phyloP scores from a whole-genome alignment of 2,888 invertebrate species.

The Eledona agricola region DNA sequence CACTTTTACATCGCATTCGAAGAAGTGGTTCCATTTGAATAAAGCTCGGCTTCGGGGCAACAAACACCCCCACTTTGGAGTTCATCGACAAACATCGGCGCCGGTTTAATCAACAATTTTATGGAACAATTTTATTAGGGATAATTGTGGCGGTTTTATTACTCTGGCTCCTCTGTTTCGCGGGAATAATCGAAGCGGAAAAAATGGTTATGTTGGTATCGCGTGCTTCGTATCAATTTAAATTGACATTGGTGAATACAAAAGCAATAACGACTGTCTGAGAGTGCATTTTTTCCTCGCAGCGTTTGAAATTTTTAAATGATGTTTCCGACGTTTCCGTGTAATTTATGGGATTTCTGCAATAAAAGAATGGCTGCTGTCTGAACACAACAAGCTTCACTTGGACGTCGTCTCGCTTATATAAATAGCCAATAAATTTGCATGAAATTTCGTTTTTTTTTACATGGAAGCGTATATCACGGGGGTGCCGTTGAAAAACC shows the following conservation, averaged over 20 bases:
- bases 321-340: constrained; percentile 33
- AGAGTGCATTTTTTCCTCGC: constrained; percentile 28
- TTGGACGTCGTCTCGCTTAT: not conserved
- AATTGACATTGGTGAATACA: constrained; percentile 35
- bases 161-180: constrained; percentile 11
- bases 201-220: constrained; percentile 28
- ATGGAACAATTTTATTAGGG: constrained; percentile 6
- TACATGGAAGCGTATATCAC: too few relatives aligned
- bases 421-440: not conserved
- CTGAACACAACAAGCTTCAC: not conserved
- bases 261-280: constrained; percentile 35
- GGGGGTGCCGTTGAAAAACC: too few relatives aligned
- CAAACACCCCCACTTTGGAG: too few relatives aligned
- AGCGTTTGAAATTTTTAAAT: constrained; percentile 32
- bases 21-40: constrained; percentile 20
- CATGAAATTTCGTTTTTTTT: too few relatives aligned
- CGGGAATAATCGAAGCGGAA: constrained; percentile 16
- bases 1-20: constrained; percentile 17
- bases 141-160: constrained; percentile 14
- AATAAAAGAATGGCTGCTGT: not conserved
- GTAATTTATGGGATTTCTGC: constrained; percentile 28
- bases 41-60: too few relatives aligned
- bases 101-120: constrained; percentile 12
- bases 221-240: constrained; percentile 34
- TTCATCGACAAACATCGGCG: constrained; percentile 1